Evolutionary conservation across 2,113 vertebrate species (phyloP).

Genomic region (Hoplias malabaricus): DNA sequence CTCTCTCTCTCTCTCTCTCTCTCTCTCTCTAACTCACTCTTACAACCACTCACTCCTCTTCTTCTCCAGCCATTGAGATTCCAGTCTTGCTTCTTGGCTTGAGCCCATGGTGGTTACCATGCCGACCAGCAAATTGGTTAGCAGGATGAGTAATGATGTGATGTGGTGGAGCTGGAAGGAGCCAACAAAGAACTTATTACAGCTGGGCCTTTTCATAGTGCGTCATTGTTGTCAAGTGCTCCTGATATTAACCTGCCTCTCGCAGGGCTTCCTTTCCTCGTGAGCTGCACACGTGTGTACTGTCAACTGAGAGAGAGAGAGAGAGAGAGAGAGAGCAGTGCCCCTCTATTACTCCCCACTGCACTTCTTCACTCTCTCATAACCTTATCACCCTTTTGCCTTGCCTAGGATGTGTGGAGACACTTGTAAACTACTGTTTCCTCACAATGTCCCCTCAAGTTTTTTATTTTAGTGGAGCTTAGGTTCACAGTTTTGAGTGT

Average conservation of each 20-base stretch:
- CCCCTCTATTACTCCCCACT: background rate
- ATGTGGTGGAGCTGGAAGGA: conserved; percentile 74
- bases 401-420: background rate
- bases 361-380: conserved; percentile 19
- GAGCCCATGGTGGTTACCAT: conserved; percentile 74
- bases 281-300: conserved; percentile 36
- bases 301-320: conserved; percentile 11
- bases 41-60: conserved; percentile 54
- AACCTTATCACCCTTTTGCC: background rate
- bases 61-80: conserved; percentile 73
- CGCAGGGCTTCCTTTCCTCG: conserved; percentile 62
- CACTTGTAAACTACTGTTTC: conserved; percentile 2
- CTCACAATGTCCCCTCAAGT: background rate
- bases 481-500: background rate
- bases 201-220: conserved; percentile 76
- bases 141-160: conserved; percentile 82
- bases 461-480: background rate
- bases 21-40: conserved; percentile 63
- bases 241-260: conserved; percentile 78
- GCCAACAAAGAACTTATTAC: conserved; percentile 83
- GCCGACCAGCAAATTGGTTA: conserved; percentile 77
- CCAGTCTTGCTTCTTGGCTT: conserved; percentile 74
- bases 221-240: conserved; percentile 78
- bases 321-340: background rate
- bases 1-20: conserved; percentile 60